phyloP scores from a whole-genome alignment of 2,888 invertebrate species.

The Leucoma salicis region DNA sequence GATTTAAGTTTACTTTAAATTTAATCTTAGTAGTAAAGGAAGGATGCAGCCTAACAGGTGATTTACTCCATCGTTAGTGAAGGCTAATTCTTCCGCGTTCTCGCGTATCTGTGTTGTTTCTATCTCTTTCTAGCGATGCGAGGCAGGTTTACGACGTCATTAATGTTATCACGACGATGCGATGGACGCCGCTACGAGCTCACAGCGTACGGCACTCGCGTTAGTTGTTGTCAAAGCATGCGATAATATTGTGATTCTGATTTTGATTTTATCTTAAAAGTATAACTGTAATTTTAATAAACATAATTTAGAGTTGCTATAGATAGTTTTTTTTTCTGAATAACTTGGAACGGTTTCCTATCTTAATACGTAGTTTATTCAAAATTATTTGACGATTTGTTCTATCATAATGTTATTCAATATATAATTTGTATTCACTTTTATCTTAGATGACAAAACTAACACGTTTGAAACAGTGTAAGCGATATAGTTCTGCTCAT shows the following conservation, averaged over 20 bases:
- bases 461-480: neutral
- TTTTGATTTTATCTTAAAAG: constrained; percentile 11
- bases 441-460: neutral
- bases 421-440: neutral
- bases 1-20: constrained; percentile 57
- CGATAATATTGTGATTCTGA: constrained; percentile 22
- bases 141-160: constrained; percentile 74
- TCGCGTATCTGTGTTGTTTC: constrained; percentile 55
- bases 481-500: neutral
- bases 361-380: constrained; percentile 7
- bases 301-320: neutral
- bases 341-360: constrained; percentile 35
- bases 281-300: constrained; percentile 16
- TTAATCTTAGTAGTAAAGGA: constrained; percentile 57
- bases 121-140: constrained; percentile 52
- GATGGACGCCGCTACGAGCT: constrained; percentile 45
- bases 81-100: constrained; percentile 78
- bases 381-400: neutral
- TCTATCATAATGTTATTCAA: neutral
- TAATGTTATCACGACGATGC: constrained; percentile 63
- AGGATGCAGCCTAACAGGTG: constrained; percentile 58
- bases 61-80: constrained; percentile 73
- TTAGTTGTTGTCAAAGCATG: constrained; percentile 28
- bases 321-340: constrained; percentile 14
- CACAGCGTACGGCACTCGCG: constrained; percentile 40